Conservation (phyloP, 2,797 vertebrate genomes). For the Podarcis lilfordi region DNA sequence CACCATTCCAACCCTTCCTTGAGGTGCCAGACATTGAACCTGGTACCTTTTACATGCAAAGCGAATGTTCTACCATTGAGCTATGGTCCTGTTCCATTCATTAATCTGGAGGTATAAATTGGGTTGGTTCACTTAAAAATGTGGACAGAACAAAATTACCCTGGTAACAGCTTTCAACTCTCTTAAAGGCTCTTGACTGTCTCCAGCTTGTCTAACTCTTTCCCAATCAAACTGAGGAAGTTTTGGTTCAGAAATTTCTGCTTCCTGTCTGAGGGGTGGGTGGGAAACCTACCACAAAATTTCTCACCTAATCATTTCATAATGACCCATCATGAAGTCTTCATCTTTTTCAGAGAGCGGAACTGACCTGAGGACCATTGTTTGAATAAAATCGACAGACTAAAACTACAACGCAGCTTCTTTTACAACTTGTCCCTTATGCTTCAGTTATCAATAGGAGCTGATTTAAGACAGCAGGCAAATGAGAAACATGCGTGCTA, state of each 20-base stretch:
- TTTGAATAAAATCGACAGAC: background rate
- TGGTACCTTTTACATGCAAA: too few species aligned
- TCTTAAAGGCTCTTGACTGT: background rate
- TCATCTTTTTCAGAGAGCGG: background rate
- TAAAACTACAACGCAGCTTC: background rate
- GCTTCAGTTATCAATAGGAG: conserved; percentile 18
- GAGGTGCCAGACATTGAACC: too few species aligned
- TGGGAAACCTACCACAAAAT: background rate
- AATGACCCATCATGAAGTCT: background rate
- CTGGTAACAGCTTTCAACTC: background rate
- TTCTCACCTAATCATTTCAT: background rate
- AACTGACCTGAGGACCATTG: background rate
- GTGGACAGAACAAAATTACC: background rate
- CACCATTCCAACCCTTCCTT: too few species aligned
- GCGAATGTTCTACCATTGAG: too few species aligned
- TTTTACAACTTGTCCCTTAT: conserved; percentile 11
- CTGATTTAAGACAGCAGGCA: conserved; percentile 5
- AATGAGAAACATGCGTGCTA: conserved; percentile 31
- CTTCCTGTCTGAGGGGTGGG: background rate
- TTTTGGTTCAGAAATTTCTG: background rate
- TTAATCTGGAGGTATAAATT: too few species aligned
- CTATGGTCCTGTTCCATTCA: too few species aligned
- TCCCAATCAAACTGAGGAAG: background rate
- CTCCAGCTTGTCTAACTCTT: background rate
- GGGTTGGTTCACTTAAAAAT: background rate